Conservation (phyloP, 2,888 invertebrate species). For the Oxyteleia sp. region DNA sequence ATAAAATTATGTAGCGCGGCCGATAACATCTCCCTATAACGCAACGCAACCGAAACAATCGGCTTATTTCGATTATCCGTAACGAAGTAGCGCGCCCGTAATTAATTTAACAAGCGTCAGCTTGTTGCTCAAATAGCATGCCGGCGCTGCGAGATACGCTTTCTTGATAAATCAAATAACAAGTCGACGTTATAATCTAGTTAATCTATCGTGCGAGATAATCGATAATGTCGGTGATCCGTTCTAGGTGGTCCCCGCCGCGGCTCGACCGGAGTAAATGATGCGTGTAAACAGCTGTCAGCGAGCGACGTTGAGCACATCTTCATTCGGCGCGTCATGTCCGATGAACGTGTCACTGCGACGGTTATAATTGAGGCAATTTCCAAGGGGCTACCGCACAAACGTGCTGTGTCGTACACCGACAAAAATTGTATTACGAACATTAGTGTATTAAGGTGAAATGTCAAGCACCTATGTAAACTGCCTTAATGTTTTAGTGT, state of each 20-base stretch:
- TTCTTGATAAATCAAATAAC: constrained; percentile 86
- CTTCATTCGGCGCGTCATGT: constrained; percentile 57
- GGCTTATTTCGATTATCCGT: constrained; percentile 68
- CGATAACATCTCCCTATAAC: constrained; percentile 57
- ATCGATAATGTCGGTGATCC: constrained; percentile 87
- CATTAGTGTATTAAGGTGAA: too few relatives aligned
- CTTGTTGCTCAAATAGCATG: constrained; percentile 65
- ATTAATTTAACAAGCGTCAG: constrained; percentile 74
- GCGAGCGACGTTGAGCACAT: constrained; percentile 73
- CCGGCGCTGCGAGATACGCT: constrained; percentile 80
- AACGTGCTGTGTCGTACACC: too few relatives aligned
- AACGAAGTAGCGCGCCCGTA: constrained; percentile 64
- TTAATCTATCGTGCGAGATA: constrained; percentile 86
- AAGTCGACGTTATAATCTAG: constrained; percentile 84
- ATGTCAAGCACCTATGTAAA: too few relatives aligned
- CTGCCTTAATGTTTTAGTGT: too few relatives aligned
- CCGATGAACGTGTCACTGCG: constrained; percentile 25
- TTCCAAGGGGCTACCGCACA: too few relatives aligned
- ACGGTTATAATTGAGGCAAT: too few relatives aligned
- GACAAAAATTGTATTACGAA: too few relatives aligned
- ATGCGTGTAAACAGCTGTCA: constrained; percentile 87
- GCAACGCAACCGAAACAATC: constrained; percentile 65
- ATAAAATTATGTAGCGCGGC: constrained; percentile 52
- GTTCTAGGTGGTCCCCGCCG: constrained; percentile 82
- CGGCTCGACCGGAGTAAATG: constrained; percentile 81